These are phyloP conservation scores for Acrossocheilus wenchowensis DNA, from an alignment of 2,797 vertebrate genomes.

Conservation along the genomic window DNA sequence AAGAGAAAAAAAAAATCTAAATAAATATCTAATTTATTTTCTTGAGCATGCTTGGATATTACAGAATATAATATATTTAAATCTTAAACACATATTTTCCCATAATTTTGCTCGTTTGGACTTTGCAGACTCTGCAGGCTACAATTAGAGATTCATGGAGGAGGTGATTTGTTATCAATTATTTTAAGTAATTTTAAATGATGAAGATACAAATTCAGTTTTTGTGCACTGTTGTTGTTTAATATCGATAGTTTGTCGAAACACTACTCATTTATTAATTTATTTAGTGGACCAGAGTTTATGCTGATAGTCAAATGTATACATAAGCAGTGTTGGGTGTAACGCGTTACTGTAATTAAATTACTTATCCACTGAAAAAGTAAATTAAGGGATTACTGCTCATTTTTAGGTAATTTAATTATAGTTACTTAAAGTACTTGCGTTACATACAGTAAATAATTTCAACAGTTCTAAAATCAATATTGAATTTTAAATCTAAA, in stretches of 20 bases:
- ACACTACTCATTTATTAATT: background rate
- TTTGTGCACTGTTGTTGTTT: background rate
- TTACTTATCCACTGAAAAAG: too few species aligned
- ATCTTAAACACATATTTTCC: background rate
- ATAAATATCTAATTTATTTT: background rate
- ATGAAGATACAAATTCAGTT: background rate
- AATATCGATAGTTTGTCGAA: background rate
- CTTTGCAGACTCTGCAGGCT: background rate
- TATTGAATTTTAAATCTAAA: too few species aligned
- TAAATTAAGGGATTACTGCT: too few species aligned
- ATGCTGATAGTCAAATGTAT: background rate
- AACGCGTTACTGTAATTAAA: too few species aligned
- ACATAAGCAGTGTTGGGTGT: too few species aligned
- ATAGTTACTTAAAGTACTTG: too few species aligned
- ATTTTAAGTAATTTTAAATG: too few species aligned
- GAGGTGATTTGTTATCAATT: background rate
- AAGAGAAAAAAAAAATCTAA: background rate
- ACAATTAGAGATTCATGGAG: background rate
- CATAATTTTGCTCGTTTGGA: background rate
- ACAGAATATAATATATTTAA: too few species aligned
- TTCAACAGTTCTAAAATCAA: too few species aligned
- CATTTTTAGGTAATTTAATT: too few species aligned
- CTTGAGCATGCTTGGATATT: background rate
- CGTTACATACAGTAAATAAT: too few species aligned
- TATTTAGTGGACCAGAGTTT: background rate